Base-by-base conservation (phyloP, 2,797 vertebrate genomes). In the Silurus aristotelis region DNA sequence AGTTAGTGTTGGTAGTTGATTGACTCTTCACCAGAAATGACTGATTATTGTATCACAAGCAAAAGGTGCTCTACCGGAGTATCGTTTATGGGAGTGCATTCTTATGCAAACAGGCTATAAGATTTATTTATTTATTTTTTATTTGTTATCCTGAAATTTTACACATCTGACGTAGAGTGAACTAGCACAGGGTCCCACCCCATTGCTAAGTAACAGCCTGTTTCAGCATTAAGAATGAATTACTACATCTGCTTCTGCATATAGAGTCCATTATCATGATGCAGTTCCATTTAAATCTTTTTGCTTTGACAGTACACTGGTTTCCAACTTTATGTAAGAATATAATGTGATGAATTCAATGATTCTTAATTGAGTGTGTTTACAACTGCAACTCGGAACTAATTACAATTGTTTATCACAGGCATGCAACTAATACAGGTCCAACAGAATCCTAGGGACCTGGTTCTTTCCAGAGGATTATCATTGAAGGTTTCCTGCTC, bases 401-500 rank as follows among this genome's bases (percentile, higher is more conserved):
- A 52, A 52, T 52, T 52, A 52, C 48, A 52, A 10, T 0, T 52
- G 6, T 63, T 63, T n/a, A 7, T n/a, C 17, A 19, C 58, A 60
- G 58, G 58, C 2, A 19, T 25, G 1, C 52, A 85, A 76, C 68
- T 66, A 15, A 86, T 88, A 55, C 60, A 86, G n/a, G 85, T 90
- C 10, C 27, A 52, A 1, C 90, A 91, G 83, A 64, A 19, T 1
- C 89, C 88, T 46, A 1, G 63, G 27, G 38, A 76, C 6, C 12
- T 85, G 31, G 55, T 89, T 66, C 46, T 87, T 60, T 79, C 8
- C 8, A 6, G 77, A 25, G 72, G 80, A 55, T 82, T 67, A 22
- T 14, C 80, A 19, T 19, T 89, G 27, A 76, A 76, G 52, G 72
- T 90, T 15, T 52, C n/a, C 52, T 91, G 90, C 63, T 84, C 72